Percentiles rank a stretch among this genome's conserved stretches.
These are phyloP conservation scores for Eulithis testata DNA, from an alignment of 2,888 invertebrate genomes.

Conservation along the genomic window DNA sequence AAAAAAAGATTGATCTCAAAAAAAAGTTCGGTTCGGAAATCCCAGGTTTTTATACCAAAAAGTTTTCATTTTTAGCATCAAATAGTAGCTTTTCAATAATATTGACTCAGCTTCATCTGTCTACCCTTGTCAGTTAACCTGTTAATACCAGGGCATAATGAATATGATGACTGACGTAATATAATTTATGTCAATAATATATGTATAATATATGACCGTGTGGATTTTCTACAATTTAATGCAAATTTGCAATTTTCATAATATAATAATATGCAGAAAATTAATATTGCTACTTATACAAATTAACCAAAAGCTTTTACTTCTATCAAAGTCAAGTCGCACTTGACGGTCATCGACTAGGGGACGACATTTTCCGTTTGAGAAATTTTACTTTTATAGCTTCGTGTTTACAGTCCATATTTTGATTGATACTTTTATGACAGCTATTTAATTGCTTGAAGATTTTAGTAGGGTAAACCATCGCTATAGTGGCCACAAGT, in stretches of 20 bases:
- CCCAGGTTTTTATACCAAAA: background rate
- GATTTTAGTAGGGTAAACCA: too few species aligned
- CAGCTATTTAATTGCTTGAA: too few species aligned
- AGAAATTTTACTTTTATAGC: too few species aligned
- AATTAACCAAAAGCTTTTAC: too few species aligned
- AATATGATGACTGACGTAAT: conserved; percentile 33
- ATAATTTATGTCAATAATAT: conserved; percentile 36
- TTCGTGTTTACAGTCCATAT: too few species aligned
- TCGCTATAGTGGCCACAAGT: too few species aligned
- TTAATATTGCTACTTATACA: too few species aligned
- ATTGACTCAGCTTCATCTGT: conserved; percentile 12
- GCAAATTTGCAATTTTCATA: conserved; percentile 2
- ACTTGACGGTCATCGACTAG: too few species aligned
- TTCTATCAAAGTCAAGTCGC: too few species aligned
- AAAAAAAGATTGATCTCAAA: background rate
- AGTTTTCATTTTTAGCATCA: background rate
- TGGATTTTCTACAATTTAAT: conserved; percentile 3
- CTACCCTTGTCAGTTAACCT: conserved; percentile 24
- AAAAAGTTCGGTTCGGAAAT: background rate
- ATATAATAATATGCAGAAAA: background rate
- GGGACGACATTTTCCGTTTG: too few species aligned
- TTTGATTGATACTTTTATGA: too few species aligned
- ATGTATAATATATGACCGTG: conserved; percentile 31
- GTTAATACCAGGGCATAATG: conserved; percentile 8
- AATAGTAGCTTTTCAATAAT: background rate